These are phyloP conservation scores for Drosophila infuscata DNA, from an alignment of 2,888 invertebrate genomes.

Conservation along the genomic window DNA sequence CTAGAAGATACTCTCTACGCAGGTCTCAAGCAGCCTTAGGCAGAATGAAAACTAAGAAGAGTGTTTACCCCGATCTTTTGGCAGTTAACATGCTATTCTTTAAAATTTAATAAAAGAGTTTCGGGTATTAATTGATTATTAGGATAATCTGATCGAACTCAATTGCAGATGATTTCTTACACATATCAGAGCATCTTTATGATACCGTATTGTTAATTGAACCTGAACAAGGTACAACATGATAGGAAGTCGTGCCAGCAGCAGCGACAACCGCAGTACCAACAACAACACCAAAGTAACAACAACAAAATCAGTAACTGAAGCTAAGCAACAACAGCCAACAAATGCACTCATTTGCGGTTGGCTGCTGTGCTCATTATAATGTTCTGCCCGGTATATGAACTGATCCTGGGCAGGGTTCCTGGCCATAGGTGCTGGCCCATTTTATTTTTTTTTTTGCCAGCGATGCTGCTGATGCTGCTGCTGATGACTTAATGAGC, in stretches of 20 bases:
- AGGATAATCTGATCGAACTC: too few species aligned
- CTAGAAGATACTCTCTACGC: constrained; percentile 21
- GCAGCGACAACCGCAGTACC: constrained; percentile 24
- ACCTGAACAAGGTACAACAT: constrained; percentile 34
- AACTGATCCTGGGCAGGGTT: constrained; percentile 26
- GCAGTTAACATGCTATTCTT: background rate
- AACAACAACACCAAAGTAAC: constrained; percentile 19
- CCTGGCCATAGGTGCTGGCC: constrained; percentile 31
- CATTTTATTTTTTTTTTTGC: constrained; percentile 35
- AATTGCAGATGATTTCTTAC: background rate
- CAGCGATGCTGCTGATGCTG: constrained; percentile 14
- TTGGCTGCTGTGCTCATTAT: constrained; percentile 62
- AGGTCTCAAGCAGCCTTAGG: background rate
- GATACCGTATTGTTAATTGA: background rate
- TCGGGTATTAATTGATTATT: too few species aligned
- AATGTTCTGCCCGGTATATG: constrained; percentile 51
- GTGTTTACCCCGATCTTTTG: background rate
- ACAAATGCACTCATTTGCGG: constrained; percentile 71
- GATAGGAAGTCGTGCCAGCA: constrained; percentile 46
- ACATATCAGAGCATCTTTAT: background rate
- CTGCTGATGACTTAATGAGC: constrained; percentile 78
- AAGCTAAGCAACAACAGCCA: constrained; percentile 57
- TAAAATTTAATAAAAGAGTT: too few species aligned
- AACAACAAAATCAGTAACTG: constrained; percentile 29
- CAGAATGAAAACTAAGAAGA: background rate